phyloP scores from a whole-genome alignment of 2,888 invertebrate genomes.

The Lasioglossum calceatum region DNA sequence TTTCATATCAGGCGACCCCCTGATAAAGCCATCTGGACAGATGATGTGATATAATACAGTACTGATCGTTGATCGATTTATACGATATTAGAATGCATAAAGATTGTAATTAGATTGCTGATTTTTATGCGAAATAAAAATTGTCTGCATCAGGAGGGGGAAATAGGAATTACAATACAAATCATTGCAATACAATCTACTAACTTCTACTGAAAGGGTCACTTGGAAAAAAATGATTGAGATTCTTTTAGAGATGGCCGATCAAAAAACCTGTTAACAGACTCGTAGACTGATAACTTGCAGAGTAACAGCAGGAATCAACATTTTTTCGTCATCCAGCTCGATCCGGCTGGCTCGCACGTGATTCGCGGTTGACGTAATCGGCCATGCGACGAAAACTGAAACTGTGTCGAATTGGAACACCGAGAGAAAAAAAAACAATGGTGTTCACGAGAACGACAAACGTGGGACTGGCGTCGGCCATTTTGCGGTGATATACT shows the following conservation, averaged over 20 bases:
- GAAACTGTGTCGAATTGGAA: slow-evolving; percentile 63
- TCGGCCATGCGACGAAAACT: slow-evolving; percentile 59
- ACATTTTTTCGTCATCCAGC: not conserved
- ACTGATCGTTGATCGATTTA: too few relatives aligned
- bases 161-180: too few relatives aligned
- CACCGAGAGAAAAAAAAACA: slow-evolving; percentile 46
- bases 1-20: not conserved
- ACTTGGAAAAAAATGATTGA: not conserved
- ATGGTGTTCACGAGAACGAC: slow-evolving; percentile 38
- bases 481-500: slow-evolving; percentile 17
- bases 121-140: too few relatives aligned
- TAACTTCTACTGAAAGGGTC: not conserved
- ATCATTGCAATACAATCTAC: too few relatives aligned
- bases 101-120: too few relatives aligned
- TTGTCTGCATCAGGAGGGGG: too few relatives aligned
- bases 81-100: too few relatives aligned
- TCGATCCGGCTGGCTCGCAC: slow-evolving; percentile 16
- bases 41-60: not conserved
- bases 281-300: not conserved
- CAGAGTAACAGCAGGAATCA: not conserved
- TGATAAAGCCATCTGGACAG: not conserved
- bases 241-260: not conserved
- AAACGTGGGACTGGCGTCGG: not conserved
- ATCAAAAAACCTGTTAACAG: not conserved
- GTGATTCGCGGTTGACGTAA: slow-evolving; percentile 63